A percentile compares a stretch with the other conserved stretches of the same genome.
These are phyloP conservation scores for Sitta europaea DNA, from an alignment of 2,113 vertebrate species.

Conservation along the genomic window DNA sequence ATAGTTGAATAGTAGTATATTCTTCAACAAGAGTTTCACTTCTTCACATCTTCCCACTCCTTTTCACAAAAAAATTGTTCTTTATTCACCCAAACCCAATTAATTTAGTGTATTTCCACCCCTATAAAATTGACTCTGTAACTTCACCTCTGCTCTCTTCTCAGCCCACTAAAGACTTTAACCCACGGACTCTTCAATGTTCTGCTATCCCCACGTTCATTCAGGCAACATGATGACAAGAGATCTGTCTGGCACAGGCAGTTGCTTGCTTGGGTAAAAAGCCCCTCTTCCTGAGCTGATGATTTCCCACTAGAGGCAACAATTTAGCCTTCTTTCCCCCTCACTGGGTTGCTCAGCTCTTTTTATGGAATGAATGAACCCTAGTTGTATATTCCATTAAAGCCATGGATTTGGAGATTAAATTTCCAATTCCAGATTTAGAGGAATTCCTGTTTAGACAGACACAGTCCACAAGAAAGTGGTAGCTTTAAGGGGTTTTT, in stretches of 20 bases:
- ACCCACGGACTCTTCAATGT: background rate
- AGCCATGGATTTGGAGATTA: background rate
- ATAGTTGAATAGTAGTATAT: no score
- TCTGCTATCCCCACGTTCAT: background rate
- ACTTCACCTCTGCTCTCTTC: background rate
- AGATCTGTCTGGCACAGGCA: fast-evolving
- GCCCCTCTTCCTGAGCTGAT: background rate
- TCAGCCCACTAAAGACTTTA: background rate
- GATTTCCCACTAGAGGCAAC: background rate
- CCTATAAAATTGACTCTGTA: background rate
- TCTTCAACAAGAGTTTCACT: background rate
- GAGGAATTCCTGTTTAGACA: background rate
- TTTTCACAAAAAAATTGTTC: background rate
- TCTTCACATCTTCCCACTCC: background rate
- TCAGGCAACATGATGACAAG: background rate
- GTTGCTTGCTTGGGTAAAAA: background rate
- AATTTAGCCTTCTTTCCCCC: background rate
- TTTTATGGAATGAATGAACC: background rate
- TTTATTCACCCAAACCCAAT: background rate
- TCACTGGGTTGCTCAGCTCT: background rate
- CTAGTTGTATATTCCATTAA: background rate
- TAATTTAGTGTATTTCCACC: background rate
- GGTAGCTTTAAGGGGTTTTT: background rate
- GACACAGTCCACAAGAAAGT: background rate
- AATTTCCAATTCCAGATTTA: background rate